Percentiles rank a stretch among this genome's conserved stretches.
Conservation (phyloP, 1,140 invertebrate species). For the Tetraneura akinire region DNA sequence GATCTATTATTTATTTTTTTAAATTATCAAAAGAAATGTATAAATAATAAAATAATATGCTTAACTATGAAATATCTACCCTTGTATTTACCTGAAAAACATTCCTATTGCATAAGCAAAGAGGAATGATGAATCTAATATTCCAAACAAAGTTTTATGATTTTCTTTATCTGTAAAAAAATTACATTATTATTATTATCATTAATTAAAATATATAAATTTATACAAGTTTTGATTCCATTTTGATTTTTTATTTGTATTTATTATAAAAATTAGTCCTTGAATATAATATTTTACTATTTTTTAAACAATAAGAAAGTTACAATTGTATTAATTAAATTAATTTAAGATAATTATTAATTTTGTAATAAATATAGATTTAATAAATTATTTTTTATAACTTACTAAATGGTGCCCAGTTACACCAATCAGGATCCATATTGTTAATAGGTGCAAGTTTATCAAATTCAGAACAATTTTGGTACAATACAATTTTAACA, state of each 20-base stretch:
- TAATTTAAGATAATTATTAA: background rate
- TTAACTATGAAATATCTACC: background rate
- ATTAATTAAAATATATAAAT: too few species aligned
- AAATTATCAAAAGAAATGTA: too few species aligned
- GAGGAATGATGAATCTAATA: conserved; percentile 88
- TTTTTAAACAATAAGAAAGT: background rate
- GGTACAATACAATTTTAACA: conserved; percentile 86
- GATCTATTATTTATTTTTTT: too few species aligned
- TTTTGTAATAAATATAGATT: background rate
- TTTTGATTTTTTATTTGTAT: background rate
- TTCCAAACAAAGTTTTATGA: conserved; percentile 79
- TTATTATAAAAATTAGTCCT: background rate
- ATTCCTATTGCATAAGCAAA: conserved; percentile 91
- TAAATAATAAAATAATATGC: too few species aligned
- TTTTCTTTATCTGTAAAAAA: conserved; percentile 72
- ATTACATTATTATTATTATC: conserved; percentile 2
- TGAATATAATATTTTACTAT: background rate
- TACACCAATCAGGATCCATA: conserved; percentile 73
- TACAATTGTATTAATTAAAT: too few species aligned
- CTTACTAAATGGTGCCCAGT: conserved; percentile 91
- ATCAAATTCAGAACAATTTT: conserved; percentile 74
- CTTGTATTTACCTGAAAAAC: conserved; percentile 74
- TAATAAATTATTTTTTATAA: conserved; percentile 16
- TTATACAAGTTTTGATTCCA: too few species aligned
- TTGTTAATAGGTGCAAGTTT: conserved; percentile 63